phyloP scores from a whole-genome alignment of 2,888 invertebrate genomes.

The Scelioninae gen. 2 region DNA sequence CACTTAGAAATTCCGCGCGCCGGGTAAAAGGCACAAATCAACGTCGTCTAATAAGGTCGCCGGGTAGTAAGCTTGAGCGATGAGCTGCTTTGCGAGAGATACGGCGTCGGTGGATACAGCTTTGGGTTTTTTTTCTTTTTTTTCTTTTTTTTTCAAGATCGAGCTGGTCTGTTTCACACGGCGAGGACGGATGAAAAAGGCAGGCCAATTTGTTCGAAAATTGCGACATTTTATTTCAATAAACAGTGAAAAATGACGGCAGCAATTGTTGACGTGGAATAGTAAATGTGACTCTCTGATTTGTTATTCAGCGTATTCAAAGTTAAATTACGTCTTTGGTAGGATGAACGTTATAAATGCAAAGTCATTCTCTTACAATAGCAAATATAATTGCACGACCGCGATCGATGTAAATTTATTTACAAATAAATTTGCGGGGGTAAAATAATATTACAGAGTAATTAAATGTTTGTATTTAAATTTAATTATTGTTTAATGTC shows the following conservation, averaged over 20 bases:
- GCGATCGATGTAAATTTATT: no score
- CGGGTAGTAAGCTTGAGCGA: conserved; percentile 69
- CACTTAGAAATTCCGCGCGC: conserved; percentile 67
- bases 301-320: no score
- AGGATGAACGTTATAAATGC: no score
- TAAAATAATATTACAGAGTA: no score
- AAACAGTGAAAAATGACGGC: not conserved
- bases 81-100: conserved; percentile 63
- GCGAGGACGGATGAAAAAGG: conserved; percentile 5
- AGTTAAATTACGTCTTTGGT: no score
- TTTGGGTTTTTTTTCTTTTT: not conserved
- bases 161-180: conserved; percentile 17
- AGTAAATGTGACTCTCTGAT: not conserved
- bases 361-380: no score
- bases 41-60: conserved; percentile 71
- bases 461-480: no score
- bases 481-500: no score
- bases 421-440: no score
- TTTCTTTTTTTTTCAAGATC: conserved; percentile 38
- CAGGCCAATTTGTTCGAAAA: conserved; percentile 14
- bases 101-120: conserved; percentile 50
- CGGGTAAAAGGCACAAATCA: conserved; percentile 70
- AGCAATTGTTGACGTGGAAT: not conserved
- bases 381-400: no score
- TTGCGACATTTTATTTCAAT: not conserved